phyloP scores from a whole-genome alignment of 1,140 invertebrate genomes.

The Acromyrmex charruanus region DNA sequence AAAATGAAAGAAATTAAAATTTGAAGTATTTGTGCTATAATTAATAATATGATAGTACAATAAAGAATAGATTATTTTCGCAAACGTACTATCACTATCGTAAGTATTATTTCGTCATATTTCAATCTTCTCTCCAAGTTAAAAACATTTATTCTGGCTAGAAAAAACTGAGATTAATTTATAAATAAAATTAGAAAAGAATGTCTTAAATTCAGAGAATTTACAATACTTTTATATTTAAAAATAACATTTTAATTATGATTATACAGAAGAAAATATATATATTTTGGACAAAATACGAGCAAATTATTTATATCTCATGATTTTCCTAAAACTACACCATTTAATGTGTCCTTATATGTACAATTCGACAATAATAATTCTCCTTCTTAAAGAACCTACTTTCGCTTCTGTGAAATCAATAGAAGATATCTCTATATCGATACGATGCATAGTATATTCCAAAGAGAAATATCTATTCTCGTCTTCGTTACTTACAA shows the following conservation, averaged over 20 bases:
- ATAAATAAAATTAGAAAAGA: neutral
- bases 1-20: neutral
- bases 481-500: conserved; percentile 36
- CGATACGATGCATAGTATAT: conserved; percentile 47
- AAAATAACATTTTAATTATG: conserved; percentile 1
- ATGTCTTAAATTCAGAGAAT: neutral
- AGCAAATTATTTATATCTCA: neutral
- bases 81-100: neutral
- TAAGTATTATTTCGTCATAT: neutral
- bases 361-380: conserved; percentile 14
- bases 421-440: conserved; percentile 48
- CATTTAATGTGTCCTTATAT: neutral
- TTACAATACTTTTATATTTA: conserved; percentile 1
- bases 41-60: neutral
- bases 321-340: conserved; percentile 12
- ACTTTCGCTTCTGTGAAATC: conserved; percentile 50
- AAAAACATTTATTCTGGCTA: conserved; percentile 4
- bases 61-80: neutral
- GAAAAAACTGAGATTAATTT: neutral
- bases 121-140: neutral
- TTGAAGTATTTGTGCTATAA: neutral
- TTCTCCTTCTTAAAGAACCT: conserved; percentile 38
- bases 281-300: neutral
- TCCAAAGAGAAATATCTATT: conserved; percentile 53
- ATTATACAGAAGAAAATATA: neutral